Evolutionary conservation across 2,888 invertebrate genomes (phyloP).

Genomic region (Syrphus vitripennis): DNA sequence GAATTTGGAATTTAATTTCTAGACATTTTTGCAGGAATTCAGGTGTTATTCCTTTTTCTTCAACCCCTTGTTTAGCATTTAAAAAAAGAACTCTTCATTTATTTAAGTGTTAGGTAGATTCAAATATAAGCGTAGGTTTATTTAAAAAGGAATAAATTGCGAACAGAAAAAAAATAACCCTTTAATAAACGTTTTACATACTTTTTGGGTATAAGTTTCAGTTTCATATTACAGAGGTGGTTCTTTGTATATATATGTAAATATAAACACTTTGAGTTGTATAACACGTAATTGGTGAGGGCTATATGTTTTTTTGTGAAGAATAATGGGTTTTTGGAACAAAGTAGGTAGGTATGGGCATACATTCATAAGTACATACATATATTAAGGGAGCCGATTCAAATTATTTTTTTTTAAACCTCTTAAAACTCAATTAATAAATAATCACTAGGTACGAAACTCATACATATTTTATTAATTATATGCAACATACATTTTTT

Average conservation of each 20-base stretch:
- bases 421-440: no score
- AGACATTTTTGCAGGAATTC: constrained; percentile 22
- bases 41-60: constrained; percentile 8
- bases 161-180: background rate
- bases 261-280: background rate
- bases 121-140: background rate
- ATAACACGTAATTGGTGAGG: background rate
- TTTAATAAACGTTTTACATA: constrained; percentile 8
- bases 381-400: no score
- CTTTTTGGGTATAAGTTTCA: constrained; percentile 11
- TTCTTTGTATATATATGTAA: background rate
- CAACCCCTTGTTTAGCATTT: background rate
- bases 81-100: background rate
- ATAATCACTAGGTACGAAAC: no score
- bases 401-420: no score
- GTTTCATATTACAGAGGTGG: constrained; percentile 13
- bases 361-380: no score
- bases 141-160: background rate
- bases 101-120: background rate
- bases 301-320: background rate
- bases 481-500: no score
- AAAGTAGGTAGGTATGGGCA: background rate
- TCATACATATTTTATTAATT: no score
- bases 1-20: constrained; percentile 52
- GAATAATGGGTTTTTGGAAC: background rate